Evolutionary conservation across 2,888 invertebrate species (phyloP).

Genomic region (Schizotus pectinicornis): DNA sequence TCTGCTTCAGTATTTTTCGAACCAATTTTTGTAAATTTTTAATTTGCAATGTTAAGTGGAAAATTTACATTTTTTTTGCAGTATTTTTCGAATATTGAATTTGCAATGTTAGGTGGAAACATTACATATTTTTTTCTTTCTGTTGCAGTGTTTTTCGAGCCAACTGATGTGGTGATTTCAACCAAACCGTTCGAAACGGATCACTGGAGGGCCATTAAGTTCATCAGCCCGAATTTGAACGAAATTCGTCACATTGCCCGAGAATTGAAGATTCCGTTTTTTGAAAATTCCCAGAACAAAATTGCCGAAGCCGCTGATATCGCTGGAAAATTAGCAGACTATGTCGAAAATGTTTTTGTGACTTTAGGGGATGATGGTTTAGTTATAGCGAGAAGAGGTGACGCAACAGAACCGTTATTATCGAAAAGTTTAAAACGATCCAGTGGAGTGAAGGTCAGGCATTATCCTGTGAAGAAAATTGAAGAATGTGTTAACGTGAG

Average conservation of each 20-base stretch:
- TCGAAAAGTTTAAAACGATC: not conserved
- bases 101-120: slow-evolving; percentile 10
- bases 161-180: slow-evolving; percentile 82
- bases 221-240: slow-evolving; percentile 80
- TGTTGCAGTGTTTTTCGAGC: slow-evolving; percentile 87
- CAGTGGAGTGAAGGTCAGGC: slow-evolving; percentile 42
- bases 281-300: slow-evolving; percentile 39
- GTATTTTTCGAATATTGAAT: too few species aligned
- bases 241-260: slow-evolving; percentile 75
- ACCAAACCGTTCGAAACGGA: slow-evolving; percentile 68
- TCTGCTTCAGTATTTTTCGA: slow-evolving; percentile 83
- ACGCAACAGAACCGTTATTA: slow-evolving; percentile 44
- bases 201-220: slow-evolving; percentile 60
- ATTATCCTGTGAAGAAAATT: slow-evolving; percentile 59
- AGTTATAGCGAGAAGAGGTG: slow-evolving; percentile 58
- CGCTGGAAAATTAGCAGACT: slow-evolving; percentile 56
- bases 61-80: slow-evolving; percentile 12
- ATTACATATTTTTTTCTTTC: slow-evolving; percentile 33
- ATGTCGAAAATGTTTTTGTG: slow-evolving; percentile 65
- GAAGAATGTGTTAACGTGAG: slow-evolving; percentile 71
- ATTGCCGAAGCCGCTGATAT: slow-evolving; percentile 51
- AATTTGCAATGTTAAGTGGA: too few species aligned
- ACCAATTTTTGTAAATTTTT: slow-evolving; percentile 88
- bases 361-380: slow-evolving; percentile 70
- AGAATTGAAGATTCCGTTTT: slow-evolving; percentile 53